Evolutionary conservation across 1,140 invertebrate species (phyloP).

Genomic region (Drosophila kurseongensis): DNA sequence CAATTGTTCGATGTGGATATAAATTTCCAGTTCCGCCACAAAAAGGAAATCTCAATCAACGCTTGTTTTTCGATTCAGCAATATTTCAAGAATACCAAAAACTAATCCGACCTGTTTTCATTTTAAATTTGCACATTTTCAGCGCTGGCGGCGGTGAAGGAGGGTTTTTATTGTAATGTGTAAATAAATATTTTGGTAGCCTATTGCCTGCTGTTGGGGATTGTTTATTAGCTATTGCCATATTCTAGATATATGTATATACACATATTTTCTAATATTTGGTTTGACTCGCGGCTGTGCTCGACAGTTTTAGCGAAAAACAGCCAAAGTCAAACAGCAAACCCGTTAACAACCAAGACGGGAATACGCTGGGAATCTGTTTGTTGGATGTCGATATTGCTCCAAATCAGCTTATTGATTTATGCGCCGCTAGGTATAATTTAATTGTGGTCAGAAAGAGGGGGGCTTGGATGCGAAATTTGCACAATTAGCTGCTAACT

Average conservation of each 20-base stretch:
- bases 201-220: not conserved
- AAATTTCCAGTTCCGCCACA: not conserved
- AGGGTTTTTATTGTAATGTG: conserved; percentile 31
- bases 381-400: conserved; percentile 21
- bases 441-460: not conserved
- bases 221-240: conserved; percentile 13
- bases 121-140: conserved; percentile 32
- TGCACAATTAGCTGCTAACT: conserved; percentile 55
- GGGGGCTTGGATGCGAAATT: conserved; percentile 19
- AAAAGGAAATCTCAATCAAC: conserved; percentile 38
- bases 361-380: conserved; percentile 13
- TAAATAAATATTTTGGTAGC: conserved; percentile 33
- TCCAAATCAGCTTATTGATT: conserved; percentile 67
- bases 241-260: not conserved
- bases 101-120: conserved; percentile 17
- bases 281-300: conserved; percentile 9
- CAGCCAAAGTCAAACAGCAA: conserved; percentile 67
- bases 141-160: not conserved
- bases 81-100: not conserved
- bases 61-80: conserved; percentile 3
- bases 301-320: conserved; percentile 66
- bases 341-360: conserved; percentile 10
- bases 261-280: conserved; percentile 9
- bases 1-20: not conserved
- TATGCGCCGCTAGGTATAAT: conserved; percentile 4